Evolutionary conservation across 53 echinoderm and acorn worm genomes (phyloP), one percentile per base, ranked within the genome.

Genomic region (Mesocentrotus franciscanus): DNA sequence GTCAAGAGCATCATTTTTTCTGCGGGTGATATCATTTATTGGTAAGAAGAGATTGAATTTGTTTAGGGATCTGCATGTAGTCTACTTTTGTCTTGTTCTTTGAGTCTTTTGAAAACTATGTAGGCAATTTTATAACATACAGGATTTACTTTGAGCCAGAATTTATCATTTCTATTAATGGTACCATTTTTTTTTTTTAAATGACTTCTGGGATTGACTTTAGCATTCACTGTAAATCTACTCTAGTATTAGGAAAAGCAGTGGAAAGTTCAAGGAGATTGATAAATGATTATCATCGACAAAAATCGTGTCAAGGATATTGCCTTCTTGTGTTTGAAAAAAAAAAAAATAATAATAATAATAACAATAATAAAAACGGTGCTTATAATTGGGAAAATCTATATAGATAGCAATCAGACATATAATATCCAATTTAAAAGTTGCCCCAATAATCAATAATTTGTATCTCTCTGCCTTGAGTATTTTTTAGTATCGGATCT

Each of bases 1-100:
- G 33, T 60, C 90, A 55, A 49, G 49, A 84, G 55, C 84, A 84
- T 39, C 75, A 75, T 75, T 84, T 84, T 78, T 84, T 84, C 16
- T 60, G 35, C 90, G 16, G 32, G 20, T 16, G 49, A 84, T 42
- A 84, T 84, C 32, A 78, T 78, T 39, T 84, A 9, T 24, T 15
- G 22, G 49, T 55, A 42, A 4, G 55, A 84, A 84, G 55, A 49
- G 84, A 84, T 84, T 8, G 22, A 49, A 49, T 75, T 75, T 75
- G 30, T 75, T 30, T 27, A 75, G 75, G 75, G 75, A 30, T 75
- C 66, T 66, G 1, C 66, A 66, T 66, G 66, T 49, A 49, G 66
- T 66, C 49, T 49, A 49, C 49, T 49, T 66, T 16, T 22, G 22
- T 66, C 66, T 66, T 13, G 17, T 66, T n/a, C n/a, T n/a, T n/a